Conservation (phyloP, 2,113 vertebrate genomes). For the Cryptomyrus ogoouensis region DNA sequence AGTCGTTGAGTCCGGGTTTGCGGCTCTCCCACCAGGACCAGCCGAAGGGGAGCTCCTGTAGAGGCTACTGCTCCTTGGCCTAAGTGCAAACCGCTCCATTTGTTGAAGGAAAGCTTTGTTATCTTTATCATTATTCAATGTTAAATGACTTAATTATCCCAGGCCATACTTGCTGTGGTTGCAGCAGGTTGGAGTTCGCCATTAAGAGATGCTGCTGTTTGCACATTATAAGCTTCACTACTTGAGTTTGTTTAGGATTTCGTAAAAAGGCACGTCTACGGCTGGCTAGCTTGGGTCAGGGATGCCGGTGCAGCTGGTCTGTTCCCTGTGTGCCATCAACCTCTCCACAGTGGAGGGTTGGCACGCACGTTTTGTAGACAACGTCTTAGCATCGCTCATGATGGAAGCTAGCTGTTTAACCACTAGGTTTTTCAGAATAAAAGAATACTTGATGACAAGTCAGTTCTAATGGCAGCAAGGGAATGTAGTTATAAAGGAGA, state of each 20-base stretch:
- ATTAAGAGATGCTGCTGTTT: constrained; percentile 80
- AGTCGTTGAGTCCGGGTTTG: constrained; percentile 75
- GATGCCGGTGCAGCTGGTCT: background rate
- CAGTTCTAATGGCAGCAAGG: background rate
- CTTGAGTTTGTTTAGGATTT: background rate
- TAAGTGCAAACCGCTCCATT: constrained; percentile 51
- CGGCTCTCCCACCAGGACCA: constrained; percentile 44
- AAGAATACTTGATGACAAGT: background rate
- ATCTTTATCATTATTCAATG: background rate
- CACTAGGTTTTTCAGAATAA: background rate
- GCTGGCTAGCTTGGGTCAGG: background rate
- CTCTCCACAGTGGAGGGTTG: background rate
- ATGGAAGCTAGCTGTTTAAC: background rate
- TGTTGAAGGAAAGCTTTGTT: constrained; percentile 20
- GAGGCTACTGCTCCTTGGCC: constrained; percentile 83
- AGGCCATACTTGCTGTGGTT: constrained; percentile 45
- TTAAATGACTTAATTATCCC: background rate
- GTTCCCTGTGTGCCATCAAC: background rate
- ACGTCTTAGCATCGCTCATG: background rate
- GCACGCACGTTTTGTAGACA: background rate
- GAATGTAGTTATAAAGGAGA: background rate
- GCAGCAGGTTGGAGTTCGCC: constrained; percentile 63
- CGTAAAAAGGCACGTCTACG: background rate
- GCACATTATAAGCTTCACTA: constrained; percentile 71
- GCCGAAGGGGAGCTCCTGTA: constrained; percentile 59